Conservation (phyloP, 2,113 vertebrate species). For the Sakesphorus luctuosus region DNA sequence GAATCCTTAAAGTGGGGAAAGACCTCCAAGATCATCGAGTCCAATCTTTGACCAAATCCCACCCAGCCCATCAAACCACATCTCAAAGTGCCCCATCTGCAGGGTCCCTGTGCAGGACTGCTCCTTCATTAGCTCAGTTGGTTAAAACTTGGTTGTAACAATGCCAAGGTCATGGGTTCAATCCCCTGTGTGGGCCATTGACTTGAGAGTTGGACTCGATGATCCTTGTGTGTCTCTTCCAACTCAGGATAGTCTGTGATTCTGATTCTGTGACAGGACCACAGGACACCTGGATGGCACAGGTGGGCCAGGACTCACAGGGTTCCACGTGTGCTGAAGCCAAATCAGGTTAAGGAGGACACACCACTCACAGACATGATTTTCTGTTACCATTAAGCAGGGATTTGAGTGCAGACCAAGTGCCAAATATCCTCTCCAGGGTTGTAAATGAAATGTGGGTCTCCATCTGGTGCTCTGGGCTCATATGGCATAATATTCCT, state of each 20-base stretch:
- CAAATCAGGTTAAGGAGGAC: not conserved
- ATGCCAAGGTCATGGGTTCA: too few species aligned
- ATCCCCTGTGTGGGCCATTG: too few species aligned
- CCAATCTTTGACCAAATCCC: too few species aligned
- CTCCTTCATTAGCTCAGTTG: too few species aligned
- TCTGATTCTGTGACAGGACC: too few species aligned
- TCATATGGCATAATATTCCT: not conserved
- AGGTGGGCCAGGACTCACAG: not conserved
- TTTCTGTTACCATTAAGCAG: not conserved
- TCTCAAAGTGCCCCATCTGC: not conserved
- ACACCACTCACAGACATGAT: accelerated
- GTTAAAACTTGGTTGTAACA: too few species aligned
- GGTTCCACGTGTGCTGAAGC: not conserved
- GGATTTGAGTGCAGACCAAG: not conserved
- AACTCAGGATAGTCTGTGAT: too few species aligned
- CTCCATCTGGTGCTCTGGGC: not conserved
- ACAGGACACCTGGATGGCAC: not conserved
- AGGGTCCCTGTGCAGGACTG: not conserved
- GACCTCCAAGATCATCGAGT: accelerated
- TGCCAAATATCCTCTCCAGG: not conserved
- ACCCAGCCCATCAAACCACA: not conserved
- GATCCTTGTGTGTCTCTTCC: too few species aligned
- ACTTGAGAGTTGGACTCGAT: too few species aligned
- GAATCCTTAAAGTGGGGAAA: not conserved
- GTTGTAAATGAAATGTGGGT: not conserved